Evolutionary conservation across 2,888 invertebrate genomes (phyloP).

Genomic region (Nemotelus pantherinus): DNA sequence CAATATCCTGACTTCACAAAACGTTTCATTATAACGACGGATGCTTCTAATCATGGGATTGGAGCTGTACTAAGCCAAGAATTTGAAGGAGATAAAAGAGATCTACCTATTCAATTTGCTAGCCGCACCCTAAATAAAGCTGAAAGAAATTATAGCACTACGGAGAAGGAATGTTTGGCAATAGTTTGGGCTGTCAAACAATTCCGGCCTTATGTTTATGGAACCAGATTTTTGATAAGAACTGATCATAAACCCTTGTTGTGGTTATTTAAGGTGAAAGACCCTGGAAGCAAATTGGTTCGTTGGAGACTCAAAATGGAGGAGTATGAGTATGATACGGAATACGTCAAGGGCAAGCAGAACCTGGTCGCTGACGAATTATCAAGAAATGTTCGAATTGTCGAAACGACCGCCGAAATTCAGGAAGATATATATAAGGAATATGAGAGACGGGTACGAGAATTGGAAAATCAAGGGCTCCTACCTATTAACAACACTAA

Average conservation of each 20-base stretch:
- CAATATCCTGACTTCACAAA: conserved; percentile 48
- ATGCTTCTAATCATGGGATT: conserved; percentile 49
- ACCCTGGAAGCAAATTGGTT: conserved; percentile 48
- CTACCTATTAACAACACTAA: background rate
- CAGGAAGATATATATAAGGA: background rate
- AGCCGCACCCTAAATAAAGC: conserved; percentile 53
- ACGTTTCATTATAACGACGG: conserved; percentile 48
- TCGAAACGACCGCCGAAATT: background rate
- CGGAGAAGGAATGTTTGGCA: conserved; percentile 54
- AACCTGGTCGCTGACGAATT: conserved; percentile 40
- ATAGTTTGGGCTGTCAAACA: conserved; percentile 53
- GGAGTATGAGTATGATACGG: conserved; percentile 54
- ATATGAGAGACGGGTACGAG: conserved; percentile 8
- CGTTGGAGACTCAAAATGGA: conserved; percentile 55
- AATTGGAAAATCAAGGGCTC: background rate
- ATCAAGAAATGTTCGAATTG: background rate
- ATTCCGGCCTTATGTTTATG: conserved; percentile 54
- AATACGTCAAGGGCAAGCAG: conserved; percentile 51
- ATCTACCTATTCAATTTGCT: conserved; percentile 54
- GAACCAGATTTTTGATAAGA: conserved; percentile 53
- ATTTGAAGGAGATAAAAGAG: conserved; percentile 11
- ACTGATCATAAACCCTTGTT: conserved; percentile 55
- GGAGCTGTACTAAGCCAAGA: conserved; percentile 51
- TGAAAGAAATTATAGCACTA: conserved; percentile 53
- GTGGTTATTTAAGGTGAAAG: conserved; percentile 49